Conservation (phyloP, 2,797 vertebrate species). For the Chaetophractus vellerosus region DNA sequence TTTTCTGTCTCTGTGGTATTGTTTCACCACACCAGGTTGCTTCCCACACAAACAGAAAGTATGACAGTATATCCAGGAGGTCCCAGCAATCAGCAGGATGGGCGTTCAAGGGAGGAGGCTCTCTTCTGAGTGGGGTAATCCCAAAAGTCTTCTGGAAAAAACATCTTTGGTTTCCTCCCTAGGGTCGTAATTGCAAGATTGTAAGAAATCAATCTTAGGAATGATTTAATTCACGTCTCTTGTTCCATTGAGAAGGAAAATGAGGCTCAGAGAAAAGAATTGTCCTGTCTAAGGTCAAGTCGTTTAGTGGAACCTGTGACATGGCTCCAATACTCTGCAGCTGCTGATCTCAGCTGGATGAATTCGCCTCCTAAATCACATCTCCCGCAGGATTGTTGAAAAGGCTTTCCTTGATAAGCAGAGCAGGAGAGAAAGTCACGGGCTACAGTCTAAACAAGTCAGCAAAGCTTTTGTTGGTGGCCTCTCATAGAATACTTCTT, state of each 20-base stretch:
- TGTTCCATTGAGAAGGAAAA: background rate
- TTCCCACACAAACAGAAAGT: background rate
- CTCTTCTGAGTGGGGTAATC: background rate
- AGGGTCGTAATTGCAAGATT: background rate
- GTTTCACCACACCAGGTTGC: background rate
- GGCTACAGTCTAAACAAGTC: background rate
- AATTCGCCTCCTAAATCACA: background rate
- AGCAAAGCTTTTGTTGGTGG: conserved; percentile 24
- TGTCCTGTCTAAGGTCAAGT: background rate
- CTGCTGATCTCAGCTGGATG: background rate
- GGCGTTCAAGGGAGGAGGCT: background rate
- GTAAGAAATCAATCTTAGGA: background rate
- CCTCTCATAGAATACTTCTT: conserved; percentile 3
- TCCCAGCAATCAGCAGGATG: background rate
- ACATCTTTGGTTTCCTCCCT: background rate
- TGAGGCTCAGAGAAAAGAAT: background rate
- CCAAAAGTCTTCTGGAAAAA: background rate
- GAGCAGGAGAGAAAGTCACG: conserved; percentile 8
- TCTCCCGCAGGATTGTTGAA: background rate
- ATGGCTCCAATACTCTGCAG: background rate
- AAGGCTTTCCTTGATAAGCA: background rate
- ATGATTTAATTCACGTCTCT: background rate
- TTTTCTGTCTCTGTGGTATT: background rate
- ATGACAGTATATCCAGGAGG: background rate
- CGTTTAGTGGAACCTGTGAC: background rate